A percentile compares a stretch with the other conserved stretches of the same genome.
These are phyloP conservation scores for Volucella inanis DNA, from an alignment of 2,888 invertebrate genomes.

Conservation along the genomic window DNA sequence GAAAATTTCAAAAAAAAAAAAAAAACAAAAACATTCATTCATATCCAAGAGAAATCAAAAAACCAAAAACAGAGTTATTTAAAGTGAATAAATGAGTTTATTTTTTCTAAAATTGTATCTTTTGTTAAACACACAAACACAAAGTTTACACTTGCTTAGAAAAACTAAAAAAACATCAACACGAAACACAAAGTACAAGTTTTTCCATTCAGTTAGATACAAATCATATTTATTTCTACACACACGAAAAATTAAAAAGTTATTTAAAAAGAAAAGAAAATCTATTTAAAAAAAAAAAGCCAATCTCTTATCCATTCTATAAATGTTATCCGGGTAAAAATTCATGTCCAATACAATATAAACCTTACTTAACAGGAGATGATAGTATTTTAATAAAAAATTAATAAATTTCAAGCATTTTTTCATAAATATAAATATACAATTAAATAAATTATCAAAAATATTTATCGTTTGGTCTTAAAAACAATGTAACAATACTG, in stretches of 20 bases:
- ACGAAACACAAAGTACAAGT: conserved; percentile 62
- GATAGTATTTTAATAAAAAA: conserved; percentile 67
- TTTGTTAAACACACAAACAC: conserved; percentile 24
- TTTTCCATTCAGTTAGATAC: not conserved
- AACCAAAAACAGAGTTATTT: conserved; percentile 15
- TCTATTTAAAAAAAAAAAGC: conserved; percentile 61
- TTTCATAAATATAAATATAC: not conserved
- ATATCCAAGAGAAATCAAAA: conserved; percentile 25
- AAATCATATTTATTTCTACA: conserved; percentile 11
- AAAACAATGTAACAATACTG: conserved; percentile 77
- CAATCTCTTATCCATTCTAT: not conserved
- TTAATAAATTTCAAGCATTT: not conserved
- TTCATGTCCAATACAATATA: not conserved
- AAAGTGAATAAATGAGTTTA: not conserved
- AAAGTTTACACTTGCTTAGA: conserved; percentile 3
- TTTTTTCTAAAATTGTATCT: conserved; percentile 6
- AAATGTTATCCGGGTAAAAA: conserved; percentile 23
- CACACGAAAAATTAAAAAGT: conserved; percentile 29
- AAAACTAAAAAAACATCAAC: conserved; percentile 45
- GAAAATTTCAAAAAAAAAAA: not conserved
- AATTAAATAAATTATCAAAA: not conserved
- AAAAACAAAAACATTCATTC: conserved; percentile 24
- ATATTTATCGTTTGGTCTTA: conserved; percentile 14
- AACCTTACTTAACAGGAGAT: too few relatives aligned
- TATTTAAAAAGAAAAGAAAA: conserved; percentile 17